Evolutionary conservation across 2,797 vertebrate genomes (phyloP), one percentile per base, ranked within the genome.

Genomic region (Graptemys geographica): DNA sequence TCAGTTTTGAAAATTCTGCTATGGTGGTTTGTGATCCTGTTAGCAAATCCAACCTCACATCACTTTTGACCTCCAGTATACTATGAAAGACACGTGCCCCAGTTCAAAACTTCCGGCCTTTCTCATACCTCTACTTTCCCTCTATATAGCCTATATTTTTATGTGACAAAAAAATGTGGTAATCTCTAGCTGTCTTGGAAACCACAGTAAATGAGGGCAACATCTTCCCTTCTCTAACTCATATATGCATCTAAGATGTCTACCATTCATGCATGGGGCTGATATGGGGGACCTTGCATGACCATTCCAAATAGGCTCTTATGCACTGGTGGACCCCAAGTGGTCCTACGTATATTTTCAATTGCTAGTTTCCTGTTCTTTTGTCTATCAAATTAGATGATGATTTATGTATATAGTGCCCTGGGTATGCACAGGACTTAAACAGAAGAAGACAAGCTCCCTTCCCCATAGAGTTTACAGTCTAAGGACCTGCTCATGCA

Each of bases 1-100:
- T 97, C 83, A 82, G 72, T 96, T 96, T 59, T 93, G 94, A 94
- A 94, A 92, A 41, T 44, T 96, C 47, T 28, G 4, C 21, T 85
- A 82, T 79, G 74, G 78, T 83, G 55, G 69, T 83, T 83, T 90
- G 72, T 80, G 87, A 19, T 89, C 27, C 55, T 83, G 47, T 12
- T 51, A 81, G 62, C 2, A 86, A 94, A 90, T 9, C 1, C 3
- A 89, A 76, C 51, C 27, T 57, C 3, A 4, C 18, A 16, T 2
- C 33, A 53, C 53, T 37, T 51, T 33, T 19, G 7, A 37, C 76
- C 52, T 79, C 15, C 79, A 89, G 15, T 47, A 11, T 49, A 28
- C 8, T 5, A 28, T 47, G 72, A 88, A 89, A 85, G 3, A 80
- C 15, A 55, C 12, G 5, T 37, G 37, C 37, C n/a, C 53, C 11